Evolutionary conservation across 2,888 invertebrate species (phyloP).

Genomic region (Gymnocheta viridis): DNA sequence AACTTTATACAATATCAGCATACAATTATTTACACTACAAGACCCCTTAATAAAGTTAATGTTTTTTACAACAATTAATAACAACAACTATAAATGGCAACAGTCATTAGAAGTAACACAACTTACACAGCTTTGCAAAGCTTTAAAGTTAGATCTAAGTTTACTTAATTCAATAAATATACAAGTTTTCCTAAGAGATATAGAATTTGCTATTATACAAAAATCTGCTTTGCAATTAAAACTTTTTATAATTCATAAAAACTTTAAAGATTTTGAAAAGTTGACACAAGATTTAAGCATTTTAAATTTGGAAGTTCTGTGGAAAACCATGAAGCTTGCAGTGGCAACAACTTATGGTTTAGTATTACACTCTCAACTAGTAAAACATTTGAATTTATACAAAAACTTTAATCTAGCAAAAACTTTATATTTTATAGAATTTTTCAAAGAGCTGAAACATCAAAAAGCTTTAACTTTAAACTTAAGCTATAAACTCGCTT

Average conservation of each 20-base stretch:
- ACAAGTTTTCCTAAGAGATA: background rate
- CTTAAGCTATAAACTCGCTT: slow-evolving; percentile 70
- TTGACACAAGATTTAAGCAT: slow-evolving; percentile 31
- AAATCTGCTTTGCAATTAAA: slow-evolving; percentile 41
- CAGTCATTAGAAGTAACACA: slow-evolving; percentile 12
- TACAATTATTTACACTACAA: slow-evolving; percentile 38
- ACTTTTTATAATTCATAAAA: slow-evolving; percentile 11
- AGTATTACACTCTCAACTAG: slow-evolving; percentile 38
- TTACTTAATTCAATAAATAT: background rate
- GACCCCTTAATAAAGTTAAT: slow-evolving; percentile 29
- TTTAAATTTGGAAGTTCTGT: background rate
- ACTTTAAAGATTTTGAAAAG: background rate
- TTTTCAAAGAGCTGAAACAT: slow-evolving; percentile 72
- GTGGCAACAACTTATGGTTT: slow-evolving; percentile 46
- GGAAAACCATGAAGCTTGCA: background rate
- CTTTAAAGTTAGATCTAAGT: slow-evolving; percentile 7
- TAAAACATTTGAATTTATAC: slow-evolving; percentile 52
- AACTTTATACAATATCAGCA: slow-evolving; percentile 42
- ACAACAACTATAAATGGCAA: slow-evolving; percentile 48
- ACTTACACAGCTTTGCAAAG: slow-evolving; percentile 29
- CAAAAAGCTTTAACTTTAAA: slow-evolving; percentile 32
- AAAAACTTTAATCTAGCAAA: slow-evolving; percentile 64
- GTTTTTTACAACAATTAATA: slow-evolving; percentile 28
- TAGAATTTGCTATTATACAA: slow-evolving; percentile 32
- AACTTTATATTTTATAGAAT: slow-evolving; percentile 71